These are phyloP conservation scores for Okamejei kenojei DNA, from an alignment of 2,797 vertebrate genomes.

Conservation along the genomic window DNA sequence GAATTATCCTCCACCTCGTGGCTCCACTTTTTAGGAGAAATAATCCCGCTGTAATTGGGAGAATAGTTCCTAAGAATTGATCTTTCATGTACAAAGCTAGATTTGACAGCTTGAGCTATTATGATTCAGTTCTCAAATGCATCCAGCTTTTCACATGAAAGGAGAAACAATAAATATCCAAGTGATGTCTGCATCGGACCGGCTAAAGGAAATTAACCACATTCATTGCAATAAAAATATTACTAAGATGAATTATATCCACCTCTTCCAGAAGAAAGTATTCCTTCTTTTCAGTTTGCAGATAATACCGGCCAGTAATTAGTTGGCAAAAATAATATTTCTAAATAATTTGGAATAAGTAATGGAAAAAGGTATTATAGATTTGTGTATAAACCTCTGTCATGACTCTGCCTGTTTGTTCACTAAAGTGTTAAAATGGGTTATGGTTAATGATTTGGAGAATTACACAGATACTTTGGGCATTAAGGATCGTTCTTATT, in stretches of 20 bases:
- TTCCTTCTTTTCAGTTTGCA: neutral
- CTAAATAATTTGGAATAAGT: neutral
- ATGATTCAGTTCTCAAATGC: slow-evolving; percentile 15
- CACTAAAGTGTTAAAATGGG: neutral
- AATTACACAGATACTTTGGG: neutral
- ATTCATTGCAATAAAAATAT: neutral
- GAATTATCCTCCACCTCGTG: too few species aligned
- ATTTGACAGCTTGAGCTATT: slow-evolving; percentile 26
- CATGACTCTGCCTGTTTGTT: neutral
- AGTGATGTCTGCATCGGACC: neutral
- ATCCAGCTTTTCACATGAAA: neutral
- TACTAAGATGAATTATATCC: neutral
- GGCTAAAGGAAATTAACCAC: slow-evolving; percentile 11
- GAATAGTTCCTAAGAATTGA: neutral
- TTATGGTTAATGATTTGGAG: neutral
- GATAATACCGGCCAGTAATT: neutral
- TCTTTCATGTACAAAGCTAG: neutral
- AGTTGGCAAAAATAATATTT: neutral
- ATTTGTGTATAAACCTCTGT: neutral
- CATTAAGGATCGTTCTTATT: neutral
- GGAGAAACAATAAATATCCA: neutral
- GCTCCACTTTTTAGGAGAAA: too few species aligned
- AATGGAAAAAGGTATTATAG: neutral
- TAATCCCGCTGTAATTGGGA: too few species aligned
- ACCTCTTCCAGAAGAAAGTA: neutral